Conservation (phyloP, 2,888 invertebrate genomes). For the Drosophila setosimentum region DNA sequence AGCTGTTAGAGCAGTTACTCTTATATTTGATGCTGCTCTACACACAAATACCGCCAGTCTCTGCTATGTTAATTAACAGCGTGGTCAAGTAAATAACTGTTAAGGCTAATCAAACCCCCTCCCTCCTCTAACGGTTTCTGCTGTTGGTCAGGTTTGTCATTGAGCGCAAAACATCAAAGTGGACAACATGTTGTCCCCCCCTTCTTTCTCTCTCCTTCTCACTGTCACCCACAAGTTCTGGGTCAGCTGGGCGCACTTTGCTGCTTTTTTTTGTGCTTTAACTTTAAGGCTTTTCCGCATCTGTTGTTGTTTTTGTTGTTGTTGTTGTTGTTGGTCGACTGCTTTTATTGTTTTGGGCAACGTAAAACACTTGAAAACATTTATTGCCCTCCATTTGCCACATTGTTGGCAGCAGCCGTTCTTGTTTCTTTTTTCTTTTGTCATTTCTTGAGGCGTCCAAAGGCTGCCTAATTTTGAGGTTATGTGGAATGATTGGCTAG, state of each 20-base stretch:
- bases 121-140: neutral
- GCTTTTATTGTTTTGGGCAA: slow-evolving; percentile 30
- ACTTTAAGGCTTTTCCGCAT: slow-evolving; percentile 36
- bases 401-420: slow-evolving; percentile 21
- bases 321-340: slow-evolving; percentile 11
- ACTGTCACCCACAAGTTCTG: slow-evolving; percentile 65
- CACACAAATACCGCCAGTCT: neutral
- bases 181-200: slow-evolving; percentile 1
- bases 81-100: slow-evolving; percentile 18
- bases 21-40: neutral
- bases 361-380: slow-evolving; percentile 33
- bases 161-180: slow-evolving; percentile 36
- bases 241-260: slow-evolving; percentile 63
- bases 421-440: slow-evolving; percentile 16
- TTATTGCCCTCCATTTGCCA: slow-evolving; percentile 45
- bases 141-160: slow-evolving; percentile 37
- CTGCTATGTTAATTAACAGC: slow-evolving; percentile 28
- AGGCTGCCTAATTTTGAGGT: neutral
- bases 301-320: slow-evolving; percentile 28
- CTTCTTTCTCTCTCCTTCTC: neutral
- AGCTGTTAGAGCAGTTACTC: neutral
- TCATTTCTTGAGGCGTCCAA: slow-evolving; percentile 21
- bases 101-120: neutral
- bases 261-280: slow-evolving; percentile 13
- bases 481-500: neutral